phyloP scores from a whole-genome alignment of 2,888 invertebrate genomes.

The Liopterus haemorrhoidalis region DNA sequence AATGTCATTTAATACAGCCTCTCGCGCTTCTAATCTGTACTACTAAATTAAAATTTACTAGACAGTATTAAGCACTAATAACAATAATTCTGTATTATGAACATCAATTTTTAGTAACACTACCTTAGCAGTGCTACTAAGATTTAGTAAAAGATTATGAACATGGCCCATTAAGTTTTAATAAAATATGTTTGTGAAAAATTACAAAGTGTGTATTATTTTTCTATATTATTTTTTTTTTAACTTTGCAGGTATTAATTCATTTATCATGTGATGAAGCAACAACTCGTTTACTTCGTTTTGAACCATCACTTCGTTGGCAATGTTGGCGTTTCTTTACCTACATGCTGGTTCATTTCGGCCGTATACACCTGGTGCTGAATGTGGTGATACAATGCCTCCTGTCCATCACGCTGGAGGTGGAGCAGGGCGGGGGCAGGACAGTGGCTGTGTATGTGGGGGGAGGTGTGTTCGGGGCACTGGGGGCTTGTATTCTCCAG shows the following conservation, averaged over 20 bases:
- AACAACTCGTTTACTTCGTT: constrained; percentile 45
- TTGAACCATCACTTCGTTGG: constrained; percentile 57
- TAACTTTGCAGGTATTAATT: constrained; percentile 33
- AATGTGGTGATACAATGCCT: constrained; percentile 65
- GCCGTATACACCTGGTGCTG: constrained; percentile 66
- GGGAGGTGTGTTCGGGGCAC: constrained; percentile 69
- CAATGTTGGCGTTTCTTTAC: constrained; percentile 74
- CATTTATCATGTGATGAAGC: constrained; percentile 31
- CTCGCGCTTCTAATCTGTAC: too few species aligned
- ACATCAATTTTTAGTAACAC: too few species aligned
- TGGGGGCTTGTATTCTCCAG: constrained; percentile 70
- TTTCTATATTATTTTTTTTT: constrained; percentile 2
- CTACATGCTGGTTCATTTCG: constrained; percentile 76
- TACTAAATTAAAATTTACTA: too few species aligned
- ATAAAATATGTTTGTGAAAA: constrained; percentile 15
- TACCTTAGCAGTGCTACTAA: too few species aligned
- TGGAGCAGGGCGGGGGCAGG: constrained; percentile 69
- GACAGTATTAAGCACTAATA: too few species aligned
- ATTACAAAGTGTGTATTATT: constrained; percentile 1
- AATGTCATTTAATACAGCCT: too few species aligned
- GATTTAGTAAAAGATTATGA: too few species aligned
- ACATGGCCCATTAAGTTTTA: too few species aligned
- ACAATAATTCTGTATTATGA: too few species aligned
- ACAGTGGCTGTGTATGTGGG: constrained; percentile 65
- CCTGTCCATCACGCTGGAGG: constrained; percentile 55